Evolutionary conservation across 1,140 invertebrate genomes (phyloP), one percentile per base, ranked within the genome.

Genomic region (Ctenoplectra terminalis): DNA sequence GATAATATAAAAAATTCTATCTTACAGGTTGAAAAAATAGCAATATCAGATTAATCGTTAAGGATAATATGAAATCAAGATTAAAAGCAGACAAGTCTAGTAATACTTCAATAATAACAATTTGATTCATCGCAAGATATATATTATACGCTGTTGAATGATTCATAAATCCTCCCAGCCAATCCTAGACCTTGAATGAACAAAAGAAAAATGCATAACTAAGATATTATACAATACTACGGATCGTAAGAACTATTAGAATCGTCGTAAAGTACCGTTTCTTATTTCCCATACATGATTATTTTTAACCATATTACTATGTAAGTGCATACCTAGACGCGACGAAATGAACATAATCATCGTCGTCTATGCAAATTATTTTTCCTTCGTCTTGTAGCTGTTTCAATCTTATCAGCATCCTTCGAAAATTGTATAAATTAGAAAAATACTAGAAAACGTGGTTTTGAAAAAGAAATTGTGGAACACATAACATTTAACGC

Each of bases 101-200:
- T n/a, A 1, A 26, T 1, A 43, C 29, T 48, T 63, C 7, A 63
- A 50, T 63, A 37, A 48, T 37, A 23, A 37, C 23, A n/a, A 17
- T 37, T 26, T 1, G n/a, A 77, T 54, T 56, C n/a, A 23, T 43
- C 9, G 34, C 0, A 15, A 56, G 29, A 46, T 11, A n/a, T 2
- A n/a, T 54, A 17, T 56, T 43, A 23, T 3, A 6, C 9, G 8
- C 23, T 5, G 17, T 23, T 48, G 31, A 43, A 60, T 71, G 46
- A 79, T 71, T 79, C 56, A 61, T 61, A 29, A 61, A 61, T 69
- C 23, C 4, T 46, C 2, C 3, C 26, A 6, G 20, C n/a, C 43
- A 29, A 79, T 71, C 54, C 76, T 50, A 40, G 43, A 63, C 67
- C 76, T 48, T 72, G 56, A 61, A 50, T 48, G 43, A 37, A 60